Evolutionary conservation across 2,113 vertebrate species (phyloP), one percentile per base, ranked within the genome.

Genomic region (Catharus minimus): DNA sequence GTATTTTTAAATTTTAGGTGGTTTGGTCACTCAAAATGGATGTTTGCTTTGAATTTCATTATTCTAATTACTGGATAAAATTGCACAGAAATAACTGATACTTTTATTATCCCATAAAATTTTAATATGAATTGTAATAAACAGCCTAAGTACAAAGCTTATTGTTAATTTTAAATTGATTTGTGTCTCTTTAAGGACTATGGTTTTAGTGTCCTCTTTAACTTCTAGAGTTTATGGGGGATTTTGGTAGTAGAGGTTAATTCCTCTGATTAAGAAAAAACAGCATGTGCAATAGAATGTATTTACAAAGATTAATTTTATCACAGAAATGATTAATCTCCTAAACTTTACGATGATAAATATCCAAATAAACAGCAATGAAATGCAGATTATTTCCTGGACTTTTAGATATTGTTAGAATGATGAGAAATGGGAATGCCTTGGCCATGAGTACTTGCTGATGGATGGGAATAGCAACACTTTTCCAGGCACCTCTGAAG

Each of bases 241-340:
- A 80, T 94, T 88, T 88, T 4, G 1, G 12, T 61, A 61, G 15
- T 65, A 44, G n/a, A 87, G 53, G 77, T 92, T 97, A 95, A 95
- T 71, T 76, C 15, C 27, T 60, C 65, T 85, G 57, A 24, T 89
- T 94, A 95, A 94, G 76, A 60, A 92, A 94, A 93, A 46, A 62
- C 36, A 89, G 18, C 18, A 44, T 21, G 32, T 30, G 14, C 9
- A 76, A 66, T 13, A 53, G 32, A 47, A 71, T 13, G 5, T 18
- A 39, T 74, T 55, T 43, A 38, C 36, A 75, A 85, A 92, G 24
- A 84, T 65, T 65, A 86, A 76, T 53, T 82, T 47, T 62, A 39
- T 49, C 49, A 26, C 36, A 62, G 38, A 56, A 77, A 49, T 67
- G 4, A 75, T 82, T 28, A 7, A 27, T 55, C 21, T 90, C 24